Evolutionary conservation across 1,140 invertebrate species (phyloP), one percentile per base, ranked within the genome.

Genomic region (Andrena cerasifolii): DNA sequence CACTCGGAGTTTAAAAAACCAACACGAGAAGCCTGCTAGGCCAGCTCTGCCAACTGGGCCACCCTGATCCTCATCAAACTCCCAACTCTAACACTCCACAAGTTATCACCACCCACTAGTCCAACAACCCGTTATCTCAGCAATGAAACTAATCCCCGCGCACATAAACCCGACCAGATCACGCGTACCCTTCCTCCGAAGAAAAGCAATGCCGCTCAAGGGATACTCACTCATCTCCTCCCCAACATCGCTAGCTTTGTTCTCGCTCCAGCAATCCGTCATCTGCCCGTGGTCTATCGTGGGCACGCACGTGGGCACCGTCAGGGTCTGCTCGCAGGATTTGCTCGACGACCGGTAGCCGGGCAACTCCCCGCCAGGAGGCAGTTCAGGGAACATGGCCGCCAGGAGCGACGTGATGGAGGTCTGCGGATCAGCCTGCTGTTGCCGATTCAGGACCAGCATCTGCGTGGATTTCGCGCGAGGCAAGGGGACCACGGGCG

Each of bases 391-490:
- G 36, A 93, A 92, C 89, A 93, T 92, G 0, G 89, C 91, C 1
- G 89, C 90, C 2, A 93, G 79, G 1, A 93, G 78, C 1, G 91
- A 92, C 0, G 85, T 90, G 21, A 93, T 92, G 14, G 92, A 92
- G n/a, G 87, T 81, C 5, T 87, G 88, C 0, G 73, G 77, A 14
- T 88, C 86, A 1, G 26, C 26, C 26, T 85, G 84, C 14, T 82
- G 84, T 5, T 74, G 61, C 28, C 6, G 65, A 70, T 86, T 87
- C 5, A 88, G 88, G 4, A 91, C 88, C 24, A 93, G 77, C 51
- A 90, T 87, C 74, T 92, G 91, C 8, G 89, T 92, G 4, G 91
- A 92, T 78, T 92, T 92, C 21, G 91, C 91, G 10, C 91, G 84
- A 3, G 91, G 92, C 14, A 93, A 72, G 1, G 91, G 90, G 2